Evolutionary conservation across 92 coral and sea anemone species (phyloP).

Genomic region (Heteractis magnifica): DNA sequence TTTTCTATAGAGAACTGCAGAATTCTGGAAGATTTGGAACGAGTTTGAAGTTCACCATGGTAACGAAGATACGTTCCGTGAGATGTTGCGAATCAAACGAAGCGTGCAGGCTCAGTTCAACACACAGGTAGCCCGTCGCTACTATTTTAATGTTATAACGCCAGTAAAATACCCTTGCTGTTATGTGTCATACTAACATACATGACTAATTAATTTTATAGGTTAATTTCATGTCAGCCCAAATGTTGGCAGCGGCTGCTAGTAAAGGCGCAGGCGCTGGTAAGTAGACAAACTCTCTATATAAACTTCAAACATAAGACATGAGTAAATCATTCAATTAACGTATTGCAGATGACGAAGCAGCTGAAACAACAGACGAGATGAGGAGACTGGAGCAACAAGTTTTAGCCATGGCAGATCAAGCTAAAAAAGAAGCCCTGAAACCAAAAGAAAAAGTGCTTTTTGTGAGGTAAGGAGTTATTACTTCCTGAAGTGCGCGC

Average conservation of each 20-base stretch:
- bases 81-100: conserved; percentile 93
- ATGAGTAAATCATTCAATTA: background rate
- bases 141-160: background rate
- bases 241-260: conserved; percentile 99
- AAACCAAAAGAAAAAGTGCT: conserved; percentile 81
- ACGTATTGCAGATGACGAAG: conserved; percentile 5
- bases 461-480: conserved; percentile 78
- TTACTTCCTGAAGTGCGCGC: background rate
- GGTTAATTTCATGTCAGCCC: conserved; percentile 99
- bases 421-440: conserved; percentile 68
- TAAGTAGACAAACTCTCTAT: background rate
- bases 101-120: conserved; percentile 98
- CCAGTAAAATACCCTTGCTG: background rate
- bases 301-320: too few relatives aligned
- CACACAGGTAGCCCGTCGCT: conserved; percentile 74
- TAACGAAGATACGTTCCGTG: conserved; percentile 99
- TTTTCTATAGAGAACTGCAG: conserved; percentile 72
- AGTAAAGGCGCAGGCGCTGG: conserved; percentile 62
- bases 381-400: conserved; percentile 90
- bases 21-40: conserved; percentile 99
- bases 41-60: conserved; percentile 99
- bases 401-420: conserved; percentile 73
- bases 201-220: conserved; percentile 8
- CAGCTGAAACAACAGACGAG: conserved; percentile 68
- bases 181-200: background rate